These are phyloP conservation scores for Aldrovandia affinis DNA, from an alignment of 2,797 vertebrate genomes.

Conservation along the genomic window DNA sequence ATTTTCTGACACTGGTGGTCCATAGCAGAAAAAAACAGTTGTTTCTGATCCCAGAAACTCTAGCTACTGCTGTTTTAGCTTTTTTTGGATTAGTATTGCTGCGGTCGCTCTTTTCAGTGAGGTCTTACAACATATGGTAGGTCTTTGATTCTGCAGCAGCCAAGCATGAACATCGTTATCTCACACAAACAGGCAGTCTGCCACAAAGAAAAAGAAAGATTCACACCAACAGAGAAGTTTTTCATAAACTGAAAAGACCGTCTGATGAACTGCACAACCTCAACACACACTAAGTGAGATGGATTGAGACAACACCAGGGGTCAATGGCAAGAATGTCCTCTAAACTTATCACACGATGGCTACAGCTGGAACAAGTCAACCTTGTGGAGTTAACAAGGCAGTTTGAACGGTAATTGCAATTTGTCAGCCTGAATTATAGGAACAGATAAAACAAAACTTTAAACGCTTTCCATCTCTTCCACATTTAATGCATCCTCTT, in stretches of 20 bases:
- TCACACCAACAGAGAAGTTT: constrained; percentile 38
- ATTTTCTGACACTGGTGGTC: not conserved
- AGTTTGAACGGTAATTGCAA: not conserved
- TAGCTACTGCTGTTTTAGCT: not conserved
- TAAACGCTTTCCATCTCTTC: not conserved
- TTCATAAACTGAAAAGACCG: constrained; percentile 28
- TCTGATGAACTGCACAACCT: constrained; percentile 24
- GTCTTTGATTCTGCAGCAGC: constrained; percentile 31
- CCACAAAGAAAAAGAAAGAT: constrained; percentile 27
- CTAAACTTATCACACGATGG: constrained; percentile 24
- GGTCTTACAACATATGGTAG: constrained; percentile 2
- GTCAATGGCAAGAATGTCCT: constrained; percentile 34
- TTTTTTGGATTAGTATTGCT: not conserved
- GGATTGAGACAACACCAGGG: constrained; percentile 34
- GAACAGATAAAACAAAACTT: constrained; percentile 17
- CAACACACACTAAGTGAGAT: constrained; percentile 38
- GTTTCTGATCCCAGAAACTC: not conserved
- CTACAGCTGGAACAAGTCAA: constrained; percentile 40
- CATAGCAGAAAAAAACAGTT: not conserved
- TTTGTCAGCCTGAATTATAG: constrained; percentile 18
- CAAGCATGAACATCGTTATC: constrained; percentile 15
- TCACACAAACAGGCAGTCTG: constrained; percentile 16
- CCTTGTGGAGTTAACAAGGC: constrained; percentile 18
- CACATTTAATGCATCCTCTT: not conserved
- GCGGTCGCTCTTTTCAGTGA: not conserved